Evolutionary conservation across 2,888 invertebrate species (phyloP), one percentile per base, ranked within the genome.

Genomic region (Hymenopus coronatus): DNA sequence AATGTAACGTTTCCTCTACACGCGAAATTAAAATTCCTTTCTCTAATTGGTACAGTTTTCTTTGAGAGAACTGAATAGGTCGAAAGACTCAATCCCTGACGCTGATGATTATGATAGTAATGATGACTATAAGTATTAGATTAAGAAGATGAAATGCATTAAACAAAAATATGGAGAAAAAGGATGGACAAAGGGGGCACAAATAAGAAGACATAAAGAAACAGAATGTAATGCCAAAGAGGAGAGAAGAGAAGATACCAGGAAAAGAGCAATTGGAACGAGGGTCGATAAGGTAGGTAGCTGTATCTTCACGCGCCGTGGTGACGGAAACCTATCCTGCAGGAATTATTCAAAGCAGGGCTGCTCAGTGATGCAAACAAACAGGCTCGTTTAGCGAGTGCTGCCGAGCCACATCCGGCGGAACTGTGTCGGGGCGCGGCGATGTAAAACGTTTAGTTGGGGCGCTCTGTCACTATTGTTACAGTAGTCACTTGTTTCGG

Each of bases 401-500:
- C n/a, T 86, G 86, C 40, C 20, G 40, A 87, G 87, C 90, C 90
- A 90, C 90, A 81, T 88, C 88, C 88, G 88, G 70, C 88, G 88
- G 88, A 88, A 88, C 54, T 70, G 54, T 70, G 54, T 70, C 54
- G 54, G 54, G 54, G 87, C 82, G 87, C 82, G 87, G 33, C 82
- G 87, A 82, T 33, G 87, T 87, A 82, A 87, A 87, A 33, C 87
- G 87, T 82, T 87, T 87, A 87, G 87, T 87, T 70, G 54, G 54
- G 54, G 54, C 54, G 54, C 54, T 70, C 54, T 70, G 87, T 82
- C 87, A 87, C 87, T 87, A 87, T 87, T 87, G 87, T 87, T 87
- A 70, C 87, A 87, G 82, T 87, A 70, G 87, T 87, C 87, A 87
- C 87, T 87, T 87, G 87, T 87, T 87, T 87, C 82, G 46, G 30